Evolutionary conservation across 1,140 invertebrate genomes (phyloP).

Genomic region (Drosophila jambulina): DNA sequence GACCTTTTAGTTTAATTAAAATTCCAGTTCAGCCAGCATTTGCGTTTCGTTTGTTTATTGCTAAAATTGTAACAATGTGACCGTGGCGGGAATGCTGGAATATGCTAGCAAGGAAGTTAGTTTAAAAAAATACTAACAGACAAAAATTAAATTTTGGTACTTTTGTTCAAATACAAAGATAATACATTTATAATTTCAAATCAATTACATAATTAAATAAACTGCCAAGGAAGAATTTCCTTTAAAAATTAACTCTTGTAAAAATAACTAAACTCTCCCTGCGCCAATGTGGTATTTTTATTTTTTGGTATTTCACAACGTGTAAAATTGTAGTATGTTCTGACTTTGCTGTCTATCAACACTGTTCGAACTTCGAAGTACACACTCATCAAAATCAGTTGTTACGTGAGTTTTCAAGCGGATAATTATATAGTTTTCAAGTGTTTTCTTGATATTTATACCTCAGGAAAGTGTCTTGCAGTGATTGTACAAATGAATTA

Average conservation of each 20-base stretch:
- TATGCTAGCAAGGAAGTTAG: background rate
- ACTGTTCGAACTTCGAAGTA: conserved; percentile 21
- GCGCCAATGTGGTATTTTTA: background rate
- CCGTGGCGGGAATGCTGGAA: background rate
- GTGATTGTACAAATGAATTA: conserved; percentile 75
- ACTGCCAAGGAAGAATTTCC: background rate
- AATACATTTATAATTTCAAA: background rate
- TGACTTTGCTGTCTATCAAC: background rate
- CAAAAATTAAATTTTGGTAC: background rate
- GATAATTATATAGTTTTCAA: conserved; percentile 54
- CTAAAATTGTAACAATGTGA: conserved; percentile 14
- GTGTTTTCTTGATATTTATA: conserved; percentile 54
- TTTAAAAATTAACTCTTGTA: background rate
- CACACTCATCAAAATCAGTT: conserved; percentile 65
- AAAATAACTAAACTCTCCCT: too few relatives aligned
- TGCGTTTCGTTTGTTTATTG: conserved; percentile 34
- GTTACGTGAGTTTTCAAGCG: conserved; percentile 78
- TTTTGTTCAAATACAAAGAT: background rate
- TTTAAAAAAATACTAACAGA: background rate
- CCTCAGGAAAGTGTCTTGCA: conserved; percentile 62
- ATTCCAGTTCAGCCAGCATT: conserved; percentile 8
- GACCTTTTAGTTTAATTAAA: conserved; percentile 15
- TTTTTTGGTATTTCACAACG: background rate
- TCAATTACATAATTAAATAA: background rate
- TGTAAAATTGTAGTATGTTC: background rate